Evolutionary conservation across 2,888 invertebrate species (phyloP).

Genomic region (Drosophila macrospina): DNA sequence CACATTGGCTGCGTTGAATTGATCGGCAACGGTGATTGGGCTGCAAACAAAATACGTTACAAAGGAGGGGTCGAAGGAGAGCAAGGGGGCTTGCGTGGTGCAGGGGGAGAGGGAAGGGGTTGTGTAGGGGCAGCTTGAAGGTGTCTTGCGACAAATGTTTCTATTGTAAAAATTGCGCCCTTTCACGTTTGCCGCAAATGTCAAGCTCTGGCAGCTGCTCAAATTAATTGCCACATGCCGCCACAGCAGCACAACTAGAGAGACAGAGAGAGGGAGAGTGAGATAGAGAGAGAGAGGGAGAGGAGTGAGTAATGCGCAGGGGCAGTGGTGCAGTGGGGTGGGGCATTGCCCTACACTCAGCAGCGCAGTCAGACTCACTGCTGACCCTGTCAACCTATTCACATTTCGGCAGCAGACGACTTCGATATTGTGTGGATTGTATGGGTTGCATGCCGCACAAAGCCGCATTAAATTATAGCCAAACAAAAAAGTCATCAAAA

Average conservation of each 20-base stretch:
- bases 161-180: slow-evolving; percentile 69
- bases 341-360: slow-evolving; percentile 4
- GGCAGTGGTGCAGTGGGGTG: not conserved
- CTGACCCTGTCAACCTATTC: slow-evolving; percentile 74
- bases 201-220: slow-evolving; percentile 59
- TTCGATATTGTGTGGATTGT: slow-evolving; percentile 63
- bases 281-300: too few relatives aligned
- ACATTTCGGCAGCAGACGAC: slow-evolving; percentile 68
- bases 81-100: not conserved
- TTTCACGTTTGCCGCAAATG: slow-evolving; percentile 74
- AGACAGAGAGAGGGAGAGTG: too few relatives aligned
- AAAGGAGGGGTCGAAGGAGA: too few relatives aligned
- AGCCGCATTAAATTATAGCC: slow-evolving; percentile 70
- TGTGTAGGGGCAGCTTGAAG: slow-evolving; percentile 14
- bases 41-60: not conserved
- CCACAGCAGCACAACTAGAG: slow-evolving; percentile 7
- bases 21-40: slow-evolving; percentile 52
- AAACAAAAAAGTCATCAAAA: slow-evolving; percentile 48
- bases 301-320: too few relatives aligned
- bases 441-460: slow-evolving; percentile 61
- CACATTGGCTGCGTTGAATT: slow-evolving; percentile 54
- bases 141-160: slow-evolving; percentile 68
- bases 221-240: slow-evolving; percentile 69
- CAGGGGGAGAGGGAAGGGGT: too few relatives aligned
- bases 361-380: slow-evolving; percentile 24